phyloP scores from a whole-genome alignment of 1,140 invertebrate species.

The Drosophila biarmipes region DNA sequence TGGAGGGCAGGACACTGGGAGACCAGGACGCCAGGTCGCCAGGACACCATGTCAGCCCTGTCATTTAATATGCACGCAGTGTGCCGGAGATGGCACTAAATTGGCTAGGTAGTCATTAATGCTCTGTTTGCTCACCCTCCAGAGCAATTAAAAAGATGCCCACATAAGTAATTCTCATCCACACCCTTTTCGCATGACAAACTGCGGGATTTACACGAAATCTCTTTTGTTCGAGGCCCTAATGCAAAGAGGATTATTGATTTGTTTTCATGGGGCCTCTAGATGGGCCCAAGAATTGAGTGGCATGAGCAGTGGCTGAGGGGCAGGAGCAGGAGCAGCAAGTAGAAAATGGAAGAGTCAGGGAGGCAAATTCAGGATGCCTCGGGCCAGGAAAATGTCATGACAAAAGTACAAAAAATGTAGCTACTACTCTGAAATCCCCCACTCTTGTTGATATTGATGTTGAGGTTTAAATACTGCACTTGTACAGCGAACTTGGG shows the following conservation, averaged over 20 bases:
- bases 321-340: background rate
- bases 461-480: slow-evolving; percentile 41
- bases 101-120: slow-evolving; percentile 57
- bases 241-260: slow-evolving; percentile 75
- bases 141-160: slow-evolving; percentile 71
- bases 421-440: slow-evolving; percentile 4
- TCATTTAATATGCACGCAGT: slow-evolving; percentile 70
- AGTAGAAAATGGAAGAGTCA: slow-evolving; percentile 1
- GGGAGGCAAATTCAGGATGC: slow-evolving; percentile 38
- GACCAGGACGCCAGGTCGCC: background rate
- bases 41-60: slow-evolving; percentile 17
- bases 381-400: slow-evolving; percentile 60
- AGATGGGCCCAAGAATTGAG: slow-evolving; percentile 26
- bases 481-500: background rate
- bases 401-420: slow-evolving; percentile 38
- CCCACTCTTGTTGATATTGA: slow-evolving; percentile 8
- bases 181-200: slow-evolving; percentile 16
- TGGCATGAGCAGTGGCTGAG: slow-evolving; percentile 10
- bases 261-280: slow-evolving; percentile 43
- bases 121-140: slow-evolving; percentile 40
- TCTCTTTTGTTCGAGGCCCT: slow-evolving; percentile 48
- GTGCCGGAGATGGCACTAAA: slow-evolving; percentile 48
- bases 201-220: slow-evolving; percentile 56
- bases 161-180: slow-evolving; percentile 49
- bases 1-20: slow-evolving; percentile 8